Evolutionary conservation across 1,140 invertebrate genomes (phyloP).

Genomic region (Parasteatoda tepidariorum): DNA sequence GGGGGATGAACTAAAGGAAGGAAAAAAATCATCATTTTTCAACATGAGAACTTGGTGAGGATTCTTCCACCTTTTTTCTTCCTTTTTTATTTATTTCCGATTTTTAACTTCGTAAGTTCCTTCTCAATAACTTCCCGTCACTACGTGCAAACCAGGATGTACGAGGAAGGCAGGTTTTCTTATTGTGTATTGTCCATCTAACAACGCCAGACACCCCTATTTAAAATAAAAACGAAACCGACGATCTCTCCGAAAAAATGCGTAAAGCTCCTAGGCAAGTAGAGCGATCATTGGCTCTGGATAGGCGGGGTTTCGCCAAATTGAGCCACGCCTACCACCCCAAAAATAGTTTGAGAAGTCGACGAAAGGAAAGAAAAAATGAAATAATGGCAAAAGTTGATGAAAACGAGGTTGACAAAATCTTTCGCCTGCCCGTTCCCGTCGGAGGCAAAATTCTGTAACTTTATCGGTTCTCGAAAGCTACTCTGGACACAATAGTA

Average conservation of each 20-base stretch:
- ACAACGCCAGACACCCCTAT: constrained; percentile 34
- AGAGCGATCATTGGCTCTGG: constrained; percentile 35
- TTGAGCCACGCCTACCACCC: constrained; percentile 5
- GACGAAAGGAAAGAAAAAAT: neutral
- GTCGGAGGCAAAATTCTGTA: neutral
- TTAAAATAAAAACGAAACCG: neutral
- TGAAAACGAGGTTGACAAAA: neutral
- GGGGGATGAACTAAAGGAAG: neutral
- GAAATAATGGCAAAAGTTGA: no score
- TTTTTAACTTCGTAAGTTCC: neutral
- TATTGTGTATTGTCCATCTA: constrained; percentile 32
- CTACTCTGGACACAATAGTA: neutral
- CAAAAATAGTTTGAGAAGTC: neutral
- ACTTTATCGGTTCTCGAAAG: constrained; percentile 7
- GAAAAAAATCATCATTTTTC: constrained; percentile 40
- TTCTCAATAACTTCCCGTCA: neutral
- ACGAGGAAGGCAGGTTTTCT: constrained; percentile 24
- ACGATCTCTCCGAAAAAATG: neutral
- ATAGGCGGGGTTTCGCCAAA: neutral
- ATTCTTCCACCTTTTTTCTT: neutral
- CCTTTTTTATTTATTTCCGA: constrained; percentile 18
- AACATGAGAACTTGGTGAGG: constrained; percentile 27
- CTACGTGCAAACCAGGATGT: constrained; percentile 18
- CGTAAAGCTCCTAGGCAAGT: constrained; percentile 2
- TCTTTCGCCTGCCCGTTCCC: neutral